These are phyloP conservation scores for Galleria mellonella DNA, from an alignment of 1,140 invertebrate genomes.

Conservation along the genomic window DNA sequence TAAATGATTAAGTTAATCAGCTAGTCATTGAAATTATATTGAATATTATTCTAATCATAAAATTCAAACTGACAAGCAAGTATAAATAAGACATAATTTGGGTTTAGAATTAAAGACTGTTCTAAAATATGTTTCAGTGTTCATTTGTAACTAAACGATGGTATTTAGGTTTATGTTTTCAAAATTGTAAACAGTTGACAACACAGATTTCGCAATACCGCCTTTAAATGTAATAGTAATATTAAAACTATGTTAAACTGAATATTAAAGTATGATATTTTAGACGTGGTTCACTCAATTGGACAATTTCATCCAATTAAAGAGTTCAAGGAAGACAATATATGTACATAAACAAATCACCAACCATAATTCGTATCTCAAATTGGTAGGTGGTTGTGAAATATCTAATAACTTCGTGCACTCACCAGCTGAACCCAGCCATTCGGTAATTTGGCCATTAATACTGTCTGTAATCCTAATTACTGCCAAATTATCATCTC, in stretches of 20 bases:
- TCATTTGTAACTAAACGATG: no score
- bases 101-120: no score
- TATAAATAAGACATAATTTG: no score
- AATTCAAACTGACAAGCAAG: no score
- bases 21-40: no score
- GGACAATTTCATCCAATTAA: slow-evolving; percentile 48
- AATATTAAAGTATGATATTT: no score
- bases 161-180: background rate
- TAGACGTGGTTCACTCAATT: slow-evolving; percentile 28
- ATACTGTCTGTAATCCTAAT: slow-evolving; percentile 44
- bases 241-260: no score
- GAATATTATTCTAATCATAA: no score
- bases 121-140: no score
- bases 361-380: slow-evolving; percentile 3
- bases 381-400: slow-evolving; percentile 6
- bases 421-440: slow-evolving; percentile 72
- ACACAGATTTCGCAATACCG: slow-evolving; percentile 12
- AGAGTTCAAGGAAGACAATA: slow-evolving; percentile 28
- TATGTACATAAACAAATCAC: slow-evolving; percentile 29
- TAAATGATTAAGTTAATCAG: no score
- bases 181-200: slow-evolving; percentile 12
- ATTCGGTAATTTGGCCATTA: slow-evolving; percentile 72
- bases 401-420: slow-evolving; percentile 12
- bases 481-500: slow-evolving; percentile 42
- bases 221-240: background rate